A percentile compares a stretch with the other conserved stretches of the same genome.
These are phyloP conservation scores for Aldabrachelys gigantea DNA, from an alignment of 2,113 vertebrate genomes.

Conservation along the genomic window DNA sequence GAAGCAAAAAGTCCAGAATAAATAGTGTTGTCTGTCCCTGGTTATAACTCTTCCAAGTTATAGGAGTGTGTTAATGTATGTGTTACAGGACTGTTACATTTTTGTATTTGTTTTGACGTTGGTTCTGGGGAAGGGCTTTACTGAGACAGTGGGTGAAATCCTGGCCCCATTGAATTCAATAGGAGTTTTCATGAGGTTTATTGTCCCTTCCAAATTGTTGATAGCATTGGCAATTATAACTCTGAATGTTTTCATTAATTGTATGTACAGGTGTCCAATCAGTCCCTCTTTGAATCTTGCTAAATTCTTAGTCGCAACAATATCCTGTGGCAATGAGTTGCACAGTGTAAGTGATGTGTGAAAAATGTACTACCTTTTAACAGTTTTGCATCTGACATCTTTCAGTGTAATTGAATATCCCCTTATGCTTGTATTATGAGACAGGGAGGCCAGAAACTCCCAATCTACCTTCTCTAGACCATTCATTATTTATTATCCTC, in stretches of 20 bases:
- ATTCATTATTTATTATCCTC: not conserved
- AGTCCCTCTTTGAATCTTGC: not conserved
- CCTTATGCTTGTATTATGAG: not conserved
- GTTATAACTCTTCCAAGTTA: not conserved
- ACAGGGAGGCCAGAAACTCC: not conserved
- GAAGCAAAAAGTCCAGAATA: not conserved
- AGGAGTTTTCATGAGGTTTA: not conserved
- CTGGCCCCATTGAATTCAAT: not conserved
- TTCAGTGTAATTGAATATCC: rapidly evolving
- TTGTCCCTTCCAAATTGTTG: not conserved
- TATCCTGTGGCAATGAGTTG: not conserved
- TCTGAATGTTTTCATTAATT: not conserved
- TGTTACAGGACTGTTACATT: not conserved
- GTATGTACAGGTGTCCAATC: not conserved
- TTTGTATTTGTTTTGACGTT: not conserved
- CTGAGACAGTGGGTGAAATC: not conserved
- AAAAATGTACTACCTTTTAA: not conserved
- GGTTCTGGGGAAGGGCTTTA: not conserved
- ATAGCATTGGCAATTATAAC: not conserved
- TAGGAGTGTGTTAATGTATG: not conserved
- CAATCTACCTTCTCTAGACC: not conserved
- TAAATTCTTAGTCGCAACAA: too few species aligned
- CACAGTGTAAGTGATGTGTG: not conserved
- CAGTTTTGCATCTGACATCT: not conserved
- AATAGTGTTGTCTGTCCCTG: not conserved